Conservation (phyloP, 2,888 invertebrate species). For the Argyresthia goedartella region DNA sequence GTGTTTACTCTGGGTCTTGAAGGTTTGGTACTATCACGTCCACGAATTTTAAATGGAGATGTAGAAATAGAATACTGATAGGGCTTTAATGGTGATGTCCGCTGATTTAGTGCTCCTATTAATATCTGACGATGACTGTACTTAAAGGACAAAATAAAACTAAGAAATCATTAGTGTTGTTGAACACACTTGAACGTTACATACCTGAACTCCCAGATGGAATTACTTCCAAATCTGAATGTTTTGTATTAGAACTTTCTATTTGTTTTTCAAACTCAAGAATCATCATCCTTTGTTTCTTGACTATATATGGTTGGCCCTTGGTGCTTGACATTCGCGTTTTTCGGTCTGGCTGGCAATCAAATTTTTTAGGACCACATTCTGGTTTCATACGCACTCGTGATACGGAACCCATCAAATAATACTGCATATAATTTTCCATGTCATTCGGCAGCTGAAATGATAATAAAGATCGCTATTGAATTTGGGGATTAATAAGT, state of each 20-base stretch:
- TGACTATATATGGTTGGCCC: constrained; percentile 12
- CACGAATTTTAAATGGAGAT: constrained; percentile 7
- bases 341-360: constrained; percentile 18
- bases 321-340: constrained; percentile 9
- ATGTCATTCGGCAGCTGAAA: constrained; percentile 26
- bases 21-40: background rate
- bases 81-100: constrained; percentile 10
- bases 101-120: constrained; percentile 7
- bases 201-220: constrained; percentile 7
- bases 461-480: no score
- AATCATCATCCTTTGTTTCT: constrained; percentile 12
- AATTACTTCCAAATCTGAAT: constrained; percentile 3
- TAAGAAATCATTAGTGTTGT: background rate
- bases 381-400: constrained; percentile 23
- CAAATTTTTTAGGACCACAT: constrained; percentile 21
- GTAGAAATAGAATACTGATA: constrained; percentile 4
- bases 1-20: background rate
- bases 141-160: constrained; percentile 5
- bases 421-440: constrained; percentile 24
- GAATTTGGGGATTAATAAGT: no score
- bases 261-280: constrained; percentile 12
- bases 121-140: constrained; percentile 10
- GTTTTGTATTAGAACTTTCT: constrained; percentile 4
- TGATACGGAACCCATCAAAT: constrained; percentile 24
- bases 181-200: background rate